Base-by-base conservation (phyloP, 2,797 vertebrate species). In the Nyctalus aviator region DNA sequence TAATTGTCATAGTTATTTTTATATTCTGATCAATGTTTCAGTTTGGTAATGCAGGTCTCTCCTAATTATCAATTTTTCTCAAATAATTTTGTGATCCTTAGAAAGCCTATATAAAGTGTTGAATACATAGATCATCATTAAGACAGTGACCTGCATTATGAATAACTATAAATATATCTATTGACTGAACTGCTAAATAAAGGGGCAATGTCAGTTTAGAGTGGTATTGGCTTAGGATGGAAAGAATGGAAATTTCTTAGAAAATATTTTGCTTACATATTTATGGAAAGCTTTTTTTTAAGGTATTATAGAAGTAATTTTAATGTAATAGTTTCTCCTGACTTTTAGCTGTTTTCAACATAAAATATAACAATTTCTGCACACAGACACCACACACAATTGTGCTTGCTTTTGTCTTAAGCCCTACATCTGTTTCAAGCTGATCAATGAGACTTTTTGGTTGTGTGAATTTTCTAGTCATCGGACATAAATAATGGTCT, bases 101-200 rank as follows among this genome's bases (percentile, higher is more conserved):
- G 90, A 88, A 90, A 93, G 32, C 10, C 35, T 8, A 89, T 94
- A 72, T 89, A 90, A 94, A 91, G 66, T 25, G 85, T 4, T 55
- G 20, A 27, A 17, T 55, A 41, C 8, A 66, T n/a, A 90, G 14
- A 50, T 53, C 48, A 62, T 17, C 20, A 88, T n/a, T 62, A n/a
- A 77, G 59, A 82, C 79, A 95, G 88, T 83, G 0, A 32, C 55
- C 23, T 93, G 18, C 41, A 50, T 57, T 94, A 78, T 78, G 76
- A 92, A 73, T 73, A 93, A 55, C 78, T 76, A 96, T 87, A 0
- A 81, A 50, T 25, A 53, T 5, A n/a, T 55, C 27, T 68, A 77
- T 59, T 77, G 30, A 96, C 44, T 69, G 71, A 94, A 94, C 86
- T 95, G 46, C 93, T 97, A 95, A 97, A 97, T 93, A 97, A 94